These are phyloP conservation scores for Colossoma macropomum DNA, from an alignment of 2,113 vertebrate genomes.

Conservation along the genomic window DNA sequence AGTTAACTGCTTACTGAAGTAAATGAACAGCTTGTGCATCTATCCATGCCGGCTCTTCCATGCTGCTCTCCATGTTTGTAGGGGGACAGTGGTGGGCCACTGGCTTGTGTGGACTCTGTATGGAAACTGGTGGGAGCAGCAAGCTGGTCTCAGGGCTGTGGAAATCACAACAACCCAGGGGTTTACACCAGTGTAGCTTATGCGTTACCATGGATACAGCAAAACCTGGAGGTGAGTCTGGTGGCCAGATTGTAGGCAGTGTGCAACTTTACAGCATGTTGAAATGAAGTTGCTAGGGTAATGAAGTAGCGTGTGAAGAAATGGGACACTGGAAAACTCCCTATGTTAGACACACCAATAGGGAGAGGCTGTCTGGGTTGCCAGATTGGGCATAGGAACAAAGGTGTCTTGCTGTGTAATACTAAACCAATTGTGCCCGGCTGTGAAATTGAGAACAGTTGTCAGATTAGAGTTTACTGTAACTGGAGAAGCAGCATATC, in stretches of 20 bases:
- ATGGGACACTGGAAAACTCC: background rate
- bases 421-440: background rate
- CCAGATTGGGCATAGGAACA: background rate
- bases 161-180: constrained; percentile 79
- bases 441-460: background rate
- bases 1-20: too few relatives aligned
- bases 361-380: background rate
- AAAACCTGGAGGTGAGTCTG: constrained; percentile 84
- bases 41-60: too few relatives aligned
- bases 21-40: background rate
- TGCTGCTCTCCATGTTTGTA: constrained; percentile 48
- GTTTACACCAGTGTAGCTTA: constrained; percentile 83
- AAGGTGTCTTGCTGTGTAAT: background rate
- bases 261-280: background rate
- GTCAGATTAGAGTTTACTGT: background rate
- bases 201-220: constrained; percentile 85
- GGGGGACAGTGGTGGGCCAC: constrained; percentile 86
- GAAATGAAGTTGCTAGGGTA: too few relatives aligned
- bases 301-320: background rate
- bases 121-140: constrained; percentile 87
- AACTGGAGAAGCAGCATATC: background rate
- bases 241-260: too few relatives aligned
- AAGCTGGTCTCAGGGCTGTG: constrained; percentile 84
- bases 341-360: background rate
- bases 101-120: constrained; percentile 80